A percentile compares a stretch with the other conserved stretches of the same genome.
phyloP scores from a whole-genome alignment of 2,888 invertebrate species.

The Scaptomyza caliginosa region DNA sequence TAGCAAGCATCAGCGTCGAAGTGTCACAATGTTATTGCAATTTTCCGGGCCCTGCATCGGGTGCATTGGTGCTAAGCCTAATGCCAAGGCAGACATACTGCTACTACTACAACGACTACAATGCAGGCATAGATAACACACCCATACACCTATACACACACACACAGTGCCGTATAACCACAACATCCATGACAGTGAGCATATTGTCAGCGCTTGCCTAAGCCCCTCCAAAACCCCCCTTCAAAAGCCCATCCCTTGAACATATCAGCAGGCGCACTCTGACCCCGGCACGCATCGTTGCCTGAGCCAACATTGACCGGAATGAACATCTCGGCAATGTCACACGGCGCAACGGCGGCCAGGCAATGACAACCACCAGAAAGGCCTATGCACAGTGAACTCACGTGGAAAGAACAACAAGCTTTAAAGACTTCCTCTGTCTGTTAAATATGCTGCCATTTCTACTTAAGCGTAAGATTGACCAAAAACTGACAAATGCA shows the following conservation, averaged over 20 bases:
- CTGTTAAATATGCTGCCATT: not conserved
- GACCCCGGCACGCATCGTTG: constrained; percentile 69
- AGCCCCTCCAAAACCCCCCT: not conserved
- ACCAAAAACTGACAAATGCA: no score
- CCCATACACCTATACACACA: not conserved
- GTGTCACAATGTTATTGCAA: constrained; percentile 74
- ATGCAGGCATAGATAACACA: constrained; percentile 48
- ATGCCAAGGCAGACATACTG: constrained; percentile 49
- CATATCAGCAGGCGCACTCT: constrained; percentile 37
- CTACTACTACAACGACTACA: not conserved
- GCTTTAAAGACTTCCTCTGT: not conserved
- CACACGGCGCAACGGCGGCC: constrained; percentile 16
- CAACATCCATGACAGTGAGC: constrained; percentile 29
- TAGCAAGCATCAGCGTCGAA: constrained; percentile 28
- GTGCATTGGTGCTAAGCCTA: constrained; percentile 47
- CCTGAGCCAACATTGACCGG: constrained; percentile 60
- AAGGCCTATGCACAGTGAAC: constrained; percentile 24
- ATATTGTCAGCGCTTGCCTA: constrained; percentile 7
- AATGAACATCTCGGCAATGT: constrained; percentile 45
- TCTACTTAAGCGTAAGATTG: no score
- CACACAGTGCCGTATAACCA: constrained; percentile 32
- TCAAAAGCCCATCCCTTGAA: constrained; percentile 14
- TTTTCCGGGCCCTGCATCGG: constrained; percentile 68
- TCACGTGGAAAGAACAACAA: not conserved
- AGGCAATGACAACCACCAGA: constrained; percentile 26